A percentile compares a stretch with the other conserved stretches of the same genome.
phyloP scores from a whole-genome alignment of 2,797 vertebrate species.

The Coregonus sp. region DNA sequence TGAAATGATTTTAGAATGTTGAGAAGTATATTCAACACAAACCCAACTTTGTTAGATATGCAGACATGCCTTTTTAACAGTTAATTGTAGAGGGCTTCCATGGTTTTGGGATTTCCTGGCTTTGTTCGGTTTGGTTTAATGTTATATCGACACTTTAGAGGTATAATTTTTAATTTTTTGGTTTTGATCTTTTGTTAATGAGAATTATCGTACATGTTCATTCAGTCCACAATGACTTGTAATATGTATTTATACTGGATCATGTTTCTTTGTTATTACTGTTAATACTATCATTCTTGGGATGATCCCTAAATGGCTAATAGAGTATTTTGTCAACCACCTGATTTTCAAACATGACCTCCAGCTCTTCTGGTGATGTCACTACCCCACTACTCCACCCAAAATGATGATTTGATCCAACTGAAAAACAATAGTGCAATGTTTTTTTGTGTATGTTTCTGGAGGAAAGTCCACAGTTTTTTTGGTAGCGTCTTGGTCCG shows the following conservation, averaged over 20 bases:
- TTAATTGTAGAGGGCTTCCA: conserved; percentile 74
- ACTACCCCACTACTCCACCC: conserved; percentile 17
- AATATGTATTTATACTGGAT: conserved; percentile 88
- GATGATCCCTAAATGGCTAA: conserved; percentile 49
- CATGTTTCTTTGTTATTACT: conserved; percentile 59
- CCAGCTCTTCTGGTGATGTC: conserved; percentile 24
- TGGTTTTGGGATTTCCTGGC: conserved; percentile 74
- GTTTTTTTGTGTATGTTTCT: conserved; percentile 5
- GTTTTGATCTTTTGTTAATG: conserved; percentile 68
- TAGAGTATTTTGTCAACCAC: conserved; percentile 50
- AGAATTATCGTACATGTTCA: conserved; percentile 73
- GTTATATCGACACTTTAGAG: conserved; percentile 57
- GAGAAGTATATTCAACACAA: conserved; percentile 48
- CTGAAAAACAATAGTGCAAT: conserved; percentile 15
- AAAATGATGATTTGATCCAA: conserved; percentile 48
- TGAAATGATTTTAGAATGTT: conserved; percentile 53
- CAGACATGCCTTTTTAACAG: conserved; percentile 79
- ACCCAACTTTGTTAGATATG: conserved; percentile 61
- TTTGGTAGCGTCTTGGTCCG: conserved; percentile 45
- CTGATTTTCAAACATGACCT: conserved; percentile 34
- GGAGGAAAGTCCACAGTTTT: conserved; percentile 45
- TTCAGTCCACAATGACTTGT: conserved; percentile 72
- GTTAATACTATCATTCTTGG: conserved; percentile 59
- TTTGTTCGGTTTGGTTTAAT: conserved; percentile 76
- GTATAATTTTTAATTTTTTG: conserved; percentile 32